Evolutionary conservation across 2,888 invertebrate species (phyloP).

Genomic region (Embidobia sp.): DNA sequence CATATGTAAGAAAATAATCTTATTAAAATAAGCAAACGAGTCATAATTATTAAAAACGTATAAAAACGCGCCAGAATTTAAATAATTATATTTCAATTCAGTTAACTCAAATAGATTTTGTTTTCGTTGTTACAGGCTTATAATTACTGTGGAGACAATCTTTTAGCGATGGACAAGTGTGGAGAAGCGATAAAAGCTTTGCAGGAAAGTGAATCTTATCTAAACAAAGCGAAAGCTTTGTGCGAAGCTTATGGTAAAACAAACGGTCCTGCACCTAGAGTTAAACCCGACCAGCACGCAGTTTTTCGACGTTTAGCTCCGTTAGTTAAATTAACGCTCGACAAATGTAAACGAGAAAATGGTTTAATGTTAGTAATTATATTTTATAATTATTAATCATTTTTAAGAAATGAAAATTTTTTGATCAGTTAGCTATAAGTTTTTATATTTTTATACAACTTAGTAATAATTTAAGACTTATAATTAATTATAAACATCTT

Average conservation of each 20-base stretch:
- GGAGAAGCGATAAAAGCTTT: slow-evolving; percentile 85
- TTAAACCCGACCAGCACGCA: slow-evolving; percentile 84
- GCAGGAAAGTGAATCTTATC: slow-evolving; percentile 83
- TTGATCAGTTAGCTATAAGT: too few relatives aligned
- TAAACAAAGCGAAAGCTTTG: slow-evolving; percentile 82
- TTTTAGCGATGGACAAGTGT: slow-evolving; percentile 85
- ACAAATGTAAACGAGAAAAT: slow-evolving; percentile 86
- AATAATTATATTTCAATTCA: too few relatives aligned
- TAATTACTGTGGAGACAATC: slow-evolving; percentile 84
- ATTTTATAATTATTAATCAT: background rate
- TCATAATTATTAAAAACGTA: background rate
- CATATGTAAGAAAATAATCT: slow-evolving; percentile 82
- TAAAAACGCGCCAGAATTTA: too few relatives aligned
- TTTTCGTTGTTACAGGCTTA: slow-evolving; percentile 82
- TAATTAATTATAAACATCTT: too few relatives aligned
- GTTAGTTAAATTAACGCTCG: slow-evolving; percentile 83
- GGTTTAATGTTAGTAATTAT: slow-evolving; percentile 83
- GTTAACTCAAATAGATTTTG: background rate
- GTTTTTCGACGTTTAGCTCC: slow-evolving; percentile 85
- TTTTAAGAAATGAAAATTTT: background rate
- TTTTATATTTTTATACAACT: too few relatives aligned
- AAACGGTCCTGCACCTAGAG: slow-evolving; percentile 84
- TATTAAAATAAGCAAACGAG: too few relatives aligned
- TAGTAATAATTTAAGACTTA: too few relatives aligned
- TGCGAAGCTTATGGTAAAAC: slow-evolving; percentile 84